Base-by-base conservation (phyloP, 2,797 vertebrate species). In the Pipistrellus nathusii region DNA sequence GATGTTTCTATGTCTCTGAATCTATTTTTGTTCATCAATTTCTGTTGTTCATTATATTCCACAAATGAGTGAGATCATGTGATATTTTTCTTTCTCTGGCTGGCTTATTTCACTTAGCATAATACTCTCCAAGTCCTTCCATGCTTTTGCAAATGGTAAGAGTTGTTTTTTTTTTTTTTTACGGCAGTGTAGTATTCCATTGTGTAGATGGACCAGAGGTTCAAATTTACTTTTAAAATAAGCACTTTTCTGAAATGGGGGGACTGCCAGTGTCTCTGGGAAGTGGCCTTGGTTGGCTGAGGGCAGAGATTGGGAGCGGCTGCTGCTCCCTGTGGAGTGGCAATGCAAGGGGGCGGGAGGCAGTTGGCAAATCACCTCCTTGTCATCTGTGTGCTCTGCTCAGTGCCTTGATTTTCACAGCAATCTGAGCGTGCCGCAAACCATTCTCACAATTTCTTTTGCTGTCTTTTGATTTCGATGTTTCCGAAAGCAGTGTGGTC, bases 171-270 rank as follows among this genome's bases (percentile, higher is more conserved):
- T 62, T 62, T 14, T 30, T 62, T 62, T 62, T 30, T 30, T 62
- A 30, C 13, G 14, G 27, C 59, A 62, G 59, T 5, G 13, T 62
- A 30, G 27, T 62, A 62, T 62, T 30, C 59, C 59, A 62, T 62
- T 62, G 59, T 7, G 27, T 30, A 30, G 59, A 14, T 62, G 13
- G 12, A 14, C 27, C 27, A 59, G 12, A 30, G 59, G 59, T 62
- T 30, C 17, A 68, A 35, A 68, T 68, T 68, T 68, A 68, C 48
- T 83, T 95, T 71, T 17, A 96, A 90, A 95, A 77, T 15, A 85
- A 41, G 32, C 2, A 0, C 23, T 41, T 77, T 75, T 95, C 64
- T 82, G 41, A 89, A 84, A 30, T 48, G 8, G 30, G 7, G 53
- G 23, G 35, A 2, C 51, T 8, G 8, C 72, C 2, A 0, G 21